A percentile compares a stretch with the other conserved stretches of the same genome.
These are phyloP conservation scores for Bryconaethiops microstoma DNA, from an alignment of 2,797 vertebrate genomes.

Conservation along the genomic window DNA sequence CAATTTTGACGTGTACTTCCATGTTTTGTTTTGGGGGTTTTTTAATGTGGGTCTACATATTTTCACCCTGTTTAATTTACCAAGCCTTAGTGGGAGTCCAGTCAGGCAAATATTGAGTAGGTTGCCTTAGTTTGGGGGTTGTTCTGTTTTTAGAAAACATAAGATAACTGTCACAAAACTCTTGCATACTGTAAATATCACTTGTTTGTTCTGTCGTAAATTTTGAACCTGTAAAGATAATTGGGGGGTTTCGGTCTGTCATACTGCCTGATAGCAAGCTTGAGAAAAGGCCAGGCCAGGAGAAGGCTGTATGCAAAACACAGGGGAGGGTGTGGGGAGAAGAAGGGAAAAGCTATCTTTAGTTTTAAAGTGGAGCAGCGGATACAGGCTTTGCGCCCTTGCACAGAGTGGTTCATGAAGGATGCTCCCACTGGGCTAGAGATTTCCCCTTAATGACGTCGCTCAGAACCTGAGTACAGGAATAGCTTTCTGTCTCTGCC, in stretches of 20 bases:
- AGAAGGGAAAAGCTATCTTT: constrained; percentile 26
- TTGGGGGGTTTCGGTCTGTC: background rate
- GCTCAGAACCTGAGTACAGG: constrained; percentile 2
- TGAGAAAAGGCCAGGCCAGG: background rate
- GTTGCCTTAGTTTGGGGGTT: too few species aligned
- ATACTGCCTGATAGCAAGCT: background rate
- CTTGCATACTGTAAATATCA: background rate
- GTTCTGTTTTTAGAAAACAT: too few species aligned
- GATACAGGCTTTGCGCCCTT: constrained; percentile 27
- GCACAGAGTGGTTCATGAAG: constrained; percentile 10
- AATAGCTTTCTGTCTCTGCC: constrained; percentile 16
- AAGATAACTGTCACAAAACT: background rate
- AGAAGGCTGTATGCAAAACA: background rate
- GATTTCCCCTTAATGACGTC: constrained; percentile 19
- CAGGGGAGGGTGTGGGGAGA: background rate
- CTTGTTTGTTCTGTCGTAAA: background rate
- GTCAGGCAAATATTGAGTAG: too few species aligned
- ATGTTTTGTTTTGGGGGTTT: too few species aligned
- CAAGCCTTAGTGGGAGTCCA: too few species aligned
- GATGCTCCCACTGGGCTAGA: background rate
- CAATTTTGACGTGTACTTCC: too few species aligned
- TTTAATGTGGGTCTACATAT: too few species aligned
- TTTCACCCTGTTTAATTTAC: too few species aligned
- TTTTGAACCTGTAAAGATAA: background rate
- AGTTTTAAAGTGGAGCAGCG: constrained; percentile 42